Base-by-base conservation (phyloP, 2,113 vertebrate genomes). In the Phyllopteryx taeniolatus region DNA sequence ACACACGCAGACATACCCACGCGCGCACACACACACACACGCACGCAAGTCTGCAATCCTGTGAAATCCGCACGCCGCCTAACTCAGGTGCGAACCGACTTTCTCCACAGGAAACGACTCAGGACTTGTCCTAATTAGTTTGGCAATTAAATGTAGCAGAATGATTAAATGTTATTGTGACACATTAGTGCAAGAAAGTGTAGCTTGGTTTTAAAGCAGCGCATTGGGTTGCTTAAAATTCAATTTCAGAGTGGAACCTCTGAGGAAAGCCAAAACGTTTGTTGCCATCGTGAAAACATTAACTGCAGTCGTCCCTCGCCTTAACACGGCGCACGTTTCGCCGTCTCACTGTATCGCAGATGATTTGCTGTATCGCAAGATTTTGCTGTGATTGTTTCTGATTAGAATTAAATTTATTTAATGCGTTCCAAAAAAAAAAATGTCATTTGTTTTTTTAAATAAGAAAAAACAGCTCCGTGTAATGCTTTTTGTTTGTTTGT, bases 61-160 rank as follows among this genome's bases (percentile, higher is more conserved):
- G 89, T 92, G 79, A 93, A 93, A 89, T 88, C 75, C 78, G 77
- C 53, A 82, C 53, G 69, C 62, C 60, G 72, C 62, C 1, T 84
- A 81, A 89, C 92, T 93, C 92, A 90, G 92, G 90, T 87, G 86
- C 90, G 81, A 79, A 86, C 79, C 86, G 91, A 77, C 74, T 85
- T 79, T 86, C 92, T 92, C 90, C 85, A 89, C 79, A 82, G 88
- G 84, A 90, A 87, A 89, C 77, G 85, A 85, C 84, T 83, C 86
- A 87, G 83, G 79, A 91, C 67, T 91, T 94, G 93, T 93, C 84
- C 91, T 94, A 94, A 95, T 96, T 94, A 94, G 92, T 90, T 90
- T 89, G 88, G 86, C 89, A 90, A 84, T 91, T 93, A 91, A 92
- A 87, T 93, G 94, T 93, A 93, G 94, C 91, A 94, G 85, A 86